Evolutionary conservation across 2,888 invertebrate species (phyloP).

Genomic region (Agrotis exclamationis): DNA sequence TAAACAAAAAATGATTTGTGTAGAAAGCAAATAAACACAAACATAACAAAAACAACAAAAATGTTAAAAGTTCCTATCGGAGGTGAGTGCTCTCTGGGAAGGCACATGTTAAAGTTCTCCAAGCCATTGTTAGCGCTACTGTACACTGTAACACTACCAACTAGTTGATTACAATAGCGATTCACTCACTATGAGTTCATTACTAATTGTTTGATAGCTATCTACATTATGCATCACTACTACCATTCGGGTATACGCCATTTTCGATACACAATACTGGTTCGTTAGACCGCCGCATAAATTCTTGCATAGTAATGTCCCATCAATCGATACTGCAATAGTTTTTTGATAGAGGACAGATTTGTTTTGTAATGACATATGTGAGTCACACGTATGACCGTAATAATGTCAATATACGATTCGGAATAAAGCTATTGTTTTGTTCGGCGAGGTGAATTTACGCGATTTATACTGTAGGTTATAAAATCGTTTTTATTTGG

Average conservation of each 20-base stretch:
- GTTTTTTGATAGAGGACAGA: slow-evolving; percentile 28
- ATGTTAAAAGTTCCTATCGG: slow-evolving; percentile 72
- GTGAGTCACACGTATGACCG: slow-evolving; percentile 30
- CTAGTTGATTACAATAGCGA: slow-evolving; percentile 33
- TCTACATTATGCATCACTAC: slow-evolving; percentile 59
- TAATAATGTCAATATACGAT: slow-evolving; percentile 6
- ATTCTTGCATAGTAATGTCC: slow-evolving; percentile 67
- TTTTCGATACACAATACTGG: slow-evolving; percentile 68
- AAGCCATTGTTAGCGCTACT: slow-evolving; percentile 70
- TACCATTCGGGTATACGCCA: slow-evolving; percentile 62
- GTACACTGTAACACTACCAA: slow-evolving; percentile 53
- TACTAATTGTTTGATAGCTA: slow-evolving; percentile 55
- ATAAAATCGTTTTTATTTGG: not conserved
- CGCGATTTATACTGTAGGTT: not conserved
- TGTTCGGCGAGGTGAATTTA: not conserved
- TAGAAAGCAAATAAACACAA: slow-evolving; percentile 91
- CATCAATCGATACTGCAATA: slow-evolving; percentile 31
- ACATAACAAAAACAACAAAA: slow-evolving; percentile 84
- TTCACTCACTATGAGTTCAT: slow-evolving; percentile 52
- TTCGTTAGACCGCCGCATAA: slow-evolving; percentile 51
- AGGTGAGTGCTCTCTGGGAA: slow-evolving; percentile 61
- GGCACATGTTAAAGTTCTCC: slow-evolving; percentile 61
- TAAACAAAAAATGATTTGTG: slow-evolving; percentile 92
- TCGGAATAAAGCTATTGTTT: slow-evolving; percentile 5
- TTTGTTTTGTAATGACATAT: slow-evolving; percentile 22